phyloP scores from a whole-genome alignment of 2,113 vertebrate genomes.

The Ailurus styani region DNA sequence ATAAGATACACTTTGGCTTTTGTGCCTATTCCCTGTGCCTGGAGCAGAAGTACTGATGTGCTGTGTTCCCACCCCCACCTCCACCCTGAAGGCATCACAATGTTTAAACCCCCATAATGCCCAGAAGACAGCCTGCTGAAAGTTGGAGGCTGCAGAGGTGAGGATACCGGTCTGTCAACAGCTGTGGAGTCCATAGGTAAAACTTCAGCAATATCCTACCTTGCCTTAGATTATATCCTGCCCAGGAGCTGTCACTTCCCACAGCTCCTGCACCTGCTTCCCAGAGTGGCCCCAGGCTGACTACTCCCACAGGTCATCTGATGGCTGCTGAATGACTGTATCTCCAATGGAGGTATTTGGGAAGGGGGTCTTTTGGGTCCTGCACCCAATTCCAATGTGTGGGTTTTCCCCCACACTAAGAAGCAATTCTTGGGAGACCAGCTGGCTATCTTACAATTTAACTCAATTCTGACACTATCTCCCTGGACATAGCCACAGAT shows the following conservation, averaged over 20 bases:
- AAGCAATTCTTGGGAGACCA: neutral
- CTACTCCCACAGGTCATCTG: neutral
- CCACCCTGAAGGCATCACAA: neutral
- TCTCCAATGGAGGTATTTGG: too few species aligned
- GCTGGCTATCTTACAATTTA: neutral
- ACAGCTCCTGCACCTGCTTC: neutral
- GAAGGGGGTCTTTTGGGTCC: neutral
- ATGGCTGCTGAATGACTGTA: neutral
- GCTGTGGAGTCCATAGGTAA: neutral
- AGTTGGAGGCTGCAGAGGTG: neutral
- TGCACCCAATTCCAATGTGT: neutral
- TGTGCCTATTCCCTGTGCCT: neutral
- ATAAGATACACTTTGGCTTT: neutral
- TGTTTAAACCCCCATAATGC: neutral
- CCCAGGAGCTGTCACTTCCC: neutral
- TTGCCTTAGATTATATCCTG: neutral
- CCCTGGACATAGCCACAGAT: neutral
- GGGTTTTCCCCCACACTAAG: neutral
- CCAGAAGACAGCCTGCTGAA: neutral
- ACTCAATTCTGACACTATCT: neutral
- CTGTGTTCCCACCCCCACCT: too few species aligned
- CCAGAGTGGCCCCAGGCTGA: neutral
- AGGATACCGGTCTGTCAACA: neutral
- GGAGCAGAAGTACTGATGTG: too few species aligned
- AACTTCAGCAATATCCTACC: rapidly evolving